A percentile compares a stretch with the other conserved stretches of the same genome.
phyloP scores from a whole-genome alignment of 2,888 invertebrate genomes.

The Chironomus tentans region DNA sequence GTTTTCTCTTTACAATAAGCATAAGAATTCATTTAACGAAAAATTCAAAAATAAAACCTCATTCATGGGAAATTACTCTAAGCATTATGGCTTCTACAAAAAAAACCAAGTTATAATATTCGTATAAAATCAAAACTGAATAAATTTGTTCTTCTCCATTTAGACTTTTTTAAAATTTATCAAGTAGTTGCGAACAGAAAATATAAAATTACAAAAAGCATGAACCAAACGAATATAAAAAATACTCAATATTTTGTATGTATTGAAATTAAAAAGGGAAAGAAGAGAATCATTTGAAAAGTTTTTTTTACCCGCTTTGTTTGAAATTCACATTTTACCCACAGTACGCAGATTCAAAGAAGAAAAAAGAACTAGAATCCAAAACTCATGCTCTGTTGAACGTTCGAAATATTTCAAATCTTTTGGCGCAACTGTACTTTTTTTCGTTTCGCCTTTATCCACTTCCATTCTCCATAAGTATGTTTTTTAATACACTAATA shows the following conservation, averaged over 20 bases:
- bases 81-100: too few species aligned
- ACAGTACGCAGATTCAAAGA: not conserved
- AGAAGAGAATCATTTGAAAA: not conserved
- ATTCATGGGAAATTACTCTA: too few species aligned
- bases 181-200: too few species aligned
- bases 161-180: too few species aligned
- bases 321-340: not conserved
- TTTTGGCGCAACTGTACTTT: conserved; percentile 22
- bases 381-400: not conserved
- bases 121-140: too few species aligned
- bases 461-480: conserved; percentile 11
- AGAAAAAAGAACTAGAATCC: not conserved
- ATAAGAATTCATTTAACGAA: not conserved
- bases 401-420: not conserved
- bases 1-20: not conserved
- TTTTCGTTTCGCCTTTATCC: not conserved
- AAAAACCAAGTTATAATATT: too few species aligned
- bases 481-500: not conserved
- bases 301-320: not conserved
- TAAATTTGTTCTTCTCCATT: too few species aligned
- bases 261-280: not conserved
- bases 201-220: too few species aligned
- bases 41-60: too few species aligned
- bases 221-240: too few species aligned
- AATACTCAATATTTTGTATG: too few species aligned